Conservation (phyloP, 2,113 vertebrate species). For the Ornithorhynchus anatinus region DNA sequence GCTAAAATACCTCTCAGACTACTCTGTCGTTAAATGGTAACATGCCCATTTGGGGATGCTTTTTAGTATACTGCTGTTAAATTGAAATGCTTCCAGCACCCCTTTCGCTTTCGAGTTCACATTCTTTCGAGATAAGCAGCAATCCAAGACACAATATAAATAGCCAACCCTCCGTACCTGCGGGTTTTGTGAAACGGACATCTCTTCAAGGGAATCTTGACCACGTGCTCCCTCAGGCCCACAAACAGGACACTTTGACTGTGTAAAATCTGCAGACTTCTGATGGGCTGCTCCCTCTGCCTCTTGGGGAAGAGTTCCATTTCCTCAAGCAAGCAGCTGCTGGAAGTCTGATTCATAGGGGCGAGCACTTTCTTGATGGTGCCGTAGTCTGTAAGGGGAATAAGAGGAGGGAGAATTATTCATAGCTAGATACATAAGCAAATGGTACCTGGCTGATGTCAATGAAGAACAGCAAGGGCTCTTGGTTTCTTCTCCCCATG, state of each 20-base stretch:
- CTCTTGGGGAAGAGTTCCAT: constrained; percentile 86
- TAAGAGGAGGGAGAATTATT: background rate
- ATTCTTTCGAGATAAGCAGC: background rate
- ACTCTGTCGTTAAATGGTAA: background rate
- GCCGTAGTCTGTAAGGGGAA: constrained; percentile 84
- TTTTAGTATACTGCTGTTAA: background rate
- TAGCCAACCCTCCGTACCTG: constrained; percentile 74
- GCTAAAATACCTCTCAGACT: background rate
- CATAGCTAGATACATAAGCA: background rate
- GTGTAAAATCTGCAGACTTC: constrained; percentile 91
- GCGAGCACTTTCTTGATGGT: constrained; percentile 95
- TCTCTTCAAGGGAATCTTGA: constrained; percentile 92
- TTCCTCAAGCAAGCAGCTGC: constrained; percentile 93
- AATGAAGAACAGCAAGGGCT: background rate
- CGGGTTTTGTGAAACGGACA: constrained; percentile 88
- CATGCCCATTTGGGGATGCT: background rate
- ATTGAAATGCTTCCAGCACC: background rate
- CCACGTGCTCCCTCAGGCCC: constrained; percentile 88
- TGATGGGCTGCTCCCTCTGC: constrained; percentile 83
- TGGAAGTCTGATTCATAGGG: constrained; percentile 81
- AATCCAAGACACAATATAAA: background rate
- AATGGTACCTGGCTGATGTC: background rate
- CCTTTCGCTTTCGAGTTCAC: background rate
- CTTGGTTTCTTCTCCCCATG: background rate
- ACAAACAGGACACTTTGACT: constrained; percentile 93